Percentiles rank a stretch among this genome's conserved stretches.
These are phyloP conservation scores for Drosophila mayri DNA, from an alignment of 1,140 invertebrate species.

Conservation along the genomic window DNA sequence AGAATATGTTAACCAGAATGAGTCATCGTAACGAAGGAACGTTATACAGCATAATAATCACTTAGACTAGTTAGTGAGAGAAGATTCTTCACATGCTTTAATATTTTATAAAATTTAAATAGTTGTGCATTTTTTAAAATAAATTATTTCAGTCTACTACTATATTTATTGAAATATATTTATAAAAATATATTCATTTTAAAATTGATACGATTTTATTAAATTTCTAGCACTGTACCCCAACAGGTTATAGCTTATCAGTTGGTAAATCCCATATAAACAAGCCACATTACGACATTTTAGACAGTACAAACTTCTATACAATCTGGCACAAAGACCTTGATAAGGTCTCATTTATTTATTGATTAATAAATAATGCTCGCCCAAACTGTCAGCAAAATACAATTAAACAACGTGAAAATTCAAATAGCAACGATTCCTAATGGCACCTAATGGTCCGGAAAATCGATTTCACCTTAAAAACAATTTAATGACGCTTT, in stretches of 20 bases:
- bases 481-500: constrained; percentile 61
- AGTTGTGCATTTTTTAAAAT: too few species aligned
- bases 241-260: constrained; percentile 22
- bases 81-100: too few species aligned
- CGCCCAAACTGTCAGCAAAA: background rate
- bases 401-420: constrained; percentile 33
- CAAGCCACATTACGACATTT: constrained; percentile 25
- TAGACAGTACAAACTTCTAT: constrained; percentile 10
- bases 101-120: too few species aligned
- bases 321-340: constrained; percentile 24
- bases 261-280: constrained; percentile 21
- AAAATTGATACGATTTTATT: too few species aligned
- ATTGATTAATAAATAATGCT: constrained; percentile 38
- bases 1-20: constrained; percentile 6
- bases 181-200: too few species aligned
- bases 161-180: too few species aligned
- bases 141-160: too few species aligned
- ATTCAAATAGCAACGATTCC: constrained; percentile 42
- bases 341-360: constrained; percentile 35
- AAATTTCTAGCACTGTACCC: background rate
- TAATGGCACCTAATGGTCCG: constrained; percentile 38
- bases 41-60: constrained; percentile 1
- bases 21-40: background rate
- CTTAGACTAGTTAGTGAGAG: background rate
- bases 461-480: constrained; percentile 75